These are phyloP conservation scores for Synanthedon tipuliformis DNA, from an alignment of 2,888 invertebrate genomes.

Conservation along the genomic window DNA sequence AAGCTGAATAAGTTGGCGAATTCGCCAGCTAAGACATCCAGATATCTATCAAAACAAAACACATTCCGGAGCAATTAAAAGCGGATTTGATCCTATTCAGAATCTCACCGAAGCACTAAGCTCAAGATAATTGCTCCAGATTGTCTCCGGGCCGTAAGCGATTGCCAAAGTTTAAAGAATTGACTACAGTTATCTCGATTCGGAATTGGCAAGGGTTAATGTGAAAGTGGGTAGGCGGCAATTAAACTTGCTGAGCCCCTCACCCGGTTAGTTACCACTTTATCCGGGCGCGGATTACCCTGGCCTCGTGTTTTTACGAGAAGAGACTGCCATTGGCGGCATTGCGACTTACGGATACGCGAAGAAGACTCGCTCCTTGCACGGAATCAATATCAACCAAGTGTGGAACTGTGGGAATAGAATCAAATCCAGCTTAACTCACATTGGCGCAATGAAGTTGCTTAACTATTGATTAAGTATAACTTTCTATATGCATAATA, in stretches of 20 bases:
- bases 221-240: slow-evolving; percentile 52
- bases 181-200: slow-evolving; percentile 47
- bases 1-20: too few species aligned
- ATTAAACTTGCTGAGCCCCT: slow-evolving; percentile 57
- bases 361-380: too few species aligned
- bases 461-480: too few species aligned
- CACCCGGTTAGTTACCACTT: background rate
- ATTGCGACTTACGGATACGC: too few species aligned
- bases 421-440: too few species aligned
- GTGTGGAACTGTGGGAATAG: too few species aligned
- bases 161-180: slow-evolving; percentile 58
- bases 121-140: slow-evolving; percentile 57
- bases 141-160: slow-evolving; percentile 38
- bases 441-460: too few species aligned
- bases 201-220: slow-evolving; percentile 56
- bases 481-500: too few species aligned
- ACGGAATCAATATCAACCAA: too few species aligned
- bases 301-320: background rate
- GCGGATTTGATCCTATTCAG: slow-evolving; percentile 20
- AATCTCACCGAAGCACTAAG: slow-evolving; percentile 35
- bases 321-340: too few species aligned
- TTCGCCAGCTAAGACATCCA: background rate
- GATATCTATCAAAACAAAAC: slow-evolving; percentile 1
- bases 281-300: background rate
- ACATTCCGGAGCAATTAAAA: slow-evolving; percentile 29